Conservation (phyloP, 2,113 vertebrate species). For the Morphnarchus princeps region DNA sequence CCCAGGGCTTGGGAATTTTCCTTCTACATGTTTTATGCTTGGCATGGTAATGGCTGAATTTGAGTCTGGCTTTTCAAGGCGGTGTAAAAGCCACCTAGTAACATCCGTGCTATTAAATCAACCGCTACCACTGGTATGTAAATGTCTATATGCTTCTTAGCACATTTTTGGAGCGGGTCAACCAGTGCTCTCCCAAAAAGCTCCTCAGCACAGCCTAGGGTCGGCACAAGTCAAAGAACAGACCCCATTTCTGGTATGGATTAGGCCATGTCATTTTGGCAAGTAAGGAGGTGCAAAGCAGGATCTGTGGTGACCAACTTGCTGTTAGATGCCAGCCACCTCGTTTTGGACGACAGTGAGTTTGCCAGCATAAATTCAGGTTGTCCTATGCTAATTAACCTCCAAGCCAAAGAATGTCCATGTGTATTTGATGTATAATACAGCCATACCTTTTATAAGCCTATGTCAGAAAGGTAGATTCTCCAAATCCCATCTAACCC, state of each 20-base stretch:
- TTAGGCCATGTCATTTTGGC: not conserved
- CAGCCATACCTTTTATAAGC: not conserved
- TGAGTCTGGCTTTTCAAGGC: not conserved
- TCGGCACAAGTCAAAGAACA: not conserved
- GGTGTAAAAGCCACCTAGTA: not conserved
- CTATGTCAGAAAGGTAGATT: not conserved
- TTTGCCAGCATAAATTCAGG: not conserved
- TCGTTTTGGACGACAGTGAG: not conserved
- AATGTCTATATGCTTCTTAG: not conserved
- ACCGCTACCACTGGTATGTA: too few relatives aligned
- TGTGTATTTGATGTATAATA: not conserved
- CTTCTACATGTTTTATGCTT: not conserved
- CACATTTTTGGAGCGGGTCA: not conserved
- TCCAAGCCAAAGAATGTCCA: not conserved
- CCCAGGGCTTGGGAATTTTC: not conserved
- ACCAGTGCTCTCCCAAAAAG: not conserved
- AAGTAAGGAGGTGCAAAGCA: not conserved
- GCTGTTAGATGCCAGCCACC: not conserved
- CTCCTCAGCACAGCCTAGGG: not conserved
- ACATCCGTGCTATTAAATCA: not conserved
- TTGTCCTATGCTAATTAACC: not conserved
- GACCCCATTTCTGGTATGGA: not conserved
- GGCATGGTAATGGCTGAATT: not conserved
- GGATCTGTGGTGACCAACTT: not conserved
- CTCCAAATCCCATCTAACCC: not conserved